phyloP scores from a whole-genome alignment of 2,113 vertebrate species.

The Cochlearius cochlearius region DNA sequence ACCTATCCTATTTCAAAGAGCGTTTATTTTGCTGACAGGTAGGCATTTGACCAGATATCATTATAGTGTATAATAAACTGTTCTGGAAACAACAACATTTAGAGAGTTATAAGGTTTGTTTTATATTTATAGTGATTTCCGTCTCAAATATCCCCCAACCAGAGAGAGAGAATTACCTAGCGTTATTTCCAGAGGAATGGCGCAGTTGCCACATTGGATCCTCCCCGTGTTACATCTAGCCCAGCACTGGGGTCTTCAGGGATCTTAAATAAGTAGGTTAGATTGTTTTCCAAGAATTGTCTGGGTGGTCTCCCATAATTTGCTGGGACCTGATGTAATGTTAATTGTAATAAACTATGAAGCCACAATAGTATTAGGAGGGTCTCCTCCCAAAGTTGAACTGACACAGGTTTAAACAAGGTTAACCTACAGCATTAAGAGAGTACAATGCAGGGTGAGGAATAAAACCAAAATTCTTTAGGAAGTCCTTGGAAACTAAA shows the following conservation, averaged over 20 bases:
- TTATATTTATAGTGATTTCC: background rate
- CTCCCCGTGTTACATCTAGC: background rate
- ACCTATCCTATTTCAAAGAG: background rate
- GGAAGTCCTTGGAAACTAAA: background rate
- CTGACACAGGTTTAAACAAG: background rate
- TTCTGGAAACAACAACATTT: background rate
- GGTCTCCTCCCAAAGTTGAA: background rate
- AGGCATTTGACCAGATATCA: background rate
- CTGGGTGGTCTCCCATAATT: background rate
- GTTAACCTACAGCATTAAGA: fast-evolving
- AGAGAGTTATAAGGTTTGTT: background rate
- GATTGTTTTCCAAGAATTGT: background rate
- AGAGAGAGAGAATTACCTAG: background rate
- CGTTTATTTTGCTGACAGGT: background rate
- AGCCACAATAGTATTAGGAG: fast-evolving
- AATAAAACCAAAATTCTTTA: background rate
- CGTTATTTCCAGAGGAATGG: background rate
- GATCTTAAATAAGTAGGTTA: background rate
- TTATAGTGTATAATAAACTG: background rate
- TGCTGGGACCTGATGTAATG: background rate
- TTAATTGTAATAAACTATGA: background rate
- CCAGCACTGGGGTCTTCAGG: background rate
- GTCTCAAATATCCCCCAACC: background rate
- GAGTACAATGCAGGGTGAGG: background rate
- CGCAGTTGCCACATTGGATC: background rate